Evolutionary conservation across 2,888 invertebrate species (phyloP), one percentile per base, ranked within the genome.

Genomic region (Cosmia pyralina): DNA sequence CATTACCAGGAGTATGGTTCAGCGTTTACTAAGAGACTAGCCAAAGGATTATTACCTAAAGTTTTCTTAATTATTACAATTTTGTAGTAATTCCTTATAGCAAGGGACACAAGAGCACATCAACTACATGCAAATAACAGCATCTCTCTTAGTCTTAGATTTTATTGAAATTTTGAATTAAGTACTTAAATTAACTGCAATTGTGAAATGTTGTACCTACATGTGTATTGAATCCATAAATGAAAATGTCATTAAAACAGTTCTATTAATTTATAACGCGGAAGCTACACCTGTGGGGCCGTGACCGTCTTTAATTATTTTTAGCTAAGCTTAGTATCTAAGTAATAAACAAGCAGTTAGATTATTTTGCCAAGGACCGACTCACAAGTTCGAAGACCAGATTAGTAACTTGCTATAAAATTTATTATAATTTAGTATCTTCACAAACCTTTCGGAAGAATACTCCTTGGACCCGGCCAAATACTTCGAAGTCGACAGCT

Each of bases 381-480:
- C 7, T 59, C 13, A 17, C 22, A 6, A 38, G 8, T 46, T 46
- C 1, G 38, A 46, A 41, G 13, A 17, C 44, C 6, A 38, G 8
- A 46, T 22, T 34, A 22, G 28, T 28, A 53, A 10, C 11, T 15
- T 10, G 4, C 4, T 53, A 17, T 28, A 46, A 11, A 38, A 52
- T 2, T 5, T n/a, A 15, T 5, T 19, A 5, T 28, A n/a, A 15
- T 15, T 53, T 38, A 22, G 8, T 44, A 76, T 44, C 50, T 38
- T 38, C 10, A 82, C 86, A 85, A 91, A 97, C 97, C 96, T 97
- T 97, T 69, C 97, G 92, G 85, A 97, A 97, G 89, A 97, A 97
- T 38, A 97, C 97, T 82, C 97, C 97, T 94, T 97, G 97, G 1
- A 97, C 97, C 79, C 92, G 90, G 58, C 97, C 97, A 87, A 93